These are phyloP conservation scores for Emydoidea blandingii DNA, from an alignment of 2,797 vertebrate genomes.

Conservation along the genomic window DNA sequence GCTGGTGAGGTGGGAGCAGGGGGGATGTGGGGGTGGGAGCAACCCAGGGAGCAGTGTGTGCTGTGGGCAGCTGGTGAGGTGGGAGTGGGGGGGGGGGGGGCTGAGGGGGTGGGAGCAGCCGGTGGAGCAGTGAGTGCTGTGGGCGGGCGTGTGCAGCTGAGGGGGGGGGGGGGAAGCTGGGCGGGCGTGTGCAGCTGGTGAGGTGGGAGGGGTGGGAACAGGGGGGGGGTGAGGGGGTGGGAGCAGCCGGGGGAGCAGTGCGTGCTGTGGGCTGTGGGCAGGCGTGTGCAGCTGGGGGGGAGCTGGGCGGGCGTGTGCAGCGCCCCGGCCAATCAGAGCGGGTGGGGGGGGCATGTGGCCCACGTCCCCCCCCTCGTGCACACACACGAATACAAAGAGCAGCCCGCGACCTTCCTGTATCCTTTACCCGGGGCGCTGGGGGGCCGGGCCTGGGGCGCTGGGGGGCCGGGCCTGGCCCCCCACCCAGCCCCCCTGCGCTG, in stretches of 20 bases:
- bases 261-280: not conserved
- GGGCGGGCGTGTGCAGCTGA: too few species aligned
- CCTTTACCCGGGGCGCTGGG: slow-evolving; percentile 66
- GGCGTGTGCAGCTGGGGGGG: slow-evolving; percentile 34
- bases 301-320: not conserved
- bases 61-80: too few species aligned
- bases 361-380: slow-evolving; percentile 70
- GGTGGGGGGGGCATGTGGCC: slow-evolving; percentile 67
- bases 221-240: too few species aligned
- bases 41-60: too few species aligned
- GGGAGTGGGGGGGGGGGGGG: too few species aligned
- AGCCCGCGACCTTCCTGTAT: slow-evolving; percentile 81
- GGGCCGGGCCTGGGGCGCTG: not conserved
- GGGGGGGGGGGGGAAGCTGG: too few species aligned
- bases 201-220: too few species aligned
- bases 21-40: too few species aligned
- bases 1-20: too few species aligned
- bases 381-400: slow-evolving; percentile 83
- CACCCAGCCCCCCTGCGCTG: not conserved
- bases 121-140: too few species aligned
- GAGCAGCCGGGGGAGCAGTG: not conserved
- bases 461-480: not conserved
- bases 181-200: too few species aligned
- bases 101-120: too few species aligned
- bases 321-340: slow-evolving; percentile 28